A percentile compares a stretch with the other conserved stretches of the same genome.
Conservation (phyloP, 2,888 invertebrate genomes). For the Heterodera filipjevi region DNA sequence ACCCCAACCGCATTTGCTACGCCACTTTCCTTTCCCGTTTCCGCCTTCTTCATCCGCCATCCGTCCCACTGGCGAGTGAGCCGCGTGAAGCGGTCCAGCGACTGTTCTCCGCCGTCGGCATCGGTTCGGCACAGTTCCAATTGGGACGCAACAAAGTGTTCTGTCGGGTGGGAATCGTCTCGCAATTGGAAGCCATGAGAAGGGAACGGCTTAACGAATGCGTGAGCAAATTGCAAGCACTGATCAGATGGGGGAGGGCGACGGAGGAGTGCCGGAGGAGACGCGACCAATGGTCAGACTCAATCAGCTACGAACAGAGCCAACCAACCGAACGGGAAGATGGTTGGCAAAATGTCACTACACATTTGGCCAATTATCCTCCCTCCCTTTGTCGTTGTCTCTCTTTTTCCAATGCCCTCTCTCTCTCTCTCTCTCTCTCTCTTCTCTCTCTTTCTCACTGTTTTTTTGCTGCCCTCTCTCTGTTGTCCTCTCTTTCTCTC, state of each 20-base stretch:
- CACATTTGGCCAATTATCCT: background rate
- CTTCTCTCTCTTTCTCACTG: too few species aligned
- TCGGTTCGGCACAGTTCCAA: constrained; percentile 32
- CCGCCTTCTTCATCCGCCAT: constrained; percentile 42
- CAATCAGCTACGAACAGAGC: too few species aligned
- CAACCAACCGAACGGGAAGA: too few species aligned
- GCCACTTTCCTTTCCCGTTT: constrained; percentile 99
- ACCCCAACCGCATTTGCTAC: constrained; percentile 99
- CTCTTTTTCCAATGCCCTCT: too few species aligned
- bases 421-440: too few species aligned
- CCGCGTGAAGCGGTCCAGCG: constrained; percentile 12
- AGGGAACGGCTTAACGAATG: constrained; percentile 39
- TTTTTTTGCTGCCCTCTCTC: background rate
- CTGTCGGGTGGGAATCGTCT: constrained; percentile 60
- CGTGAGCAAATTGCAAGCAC: constrained; percentile 54
- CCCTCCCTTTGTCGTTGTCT: too few species aligned
- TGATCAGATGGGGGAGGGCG: constrained; percentile 49
- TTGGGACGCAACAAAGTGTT: constrained; percentile 59
- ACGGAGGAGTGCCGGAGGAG: constrained; percentile 36
- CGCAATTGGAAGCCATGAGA: constrained; percentile 49
- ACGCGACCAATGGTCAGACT: constrained; percentile 41
- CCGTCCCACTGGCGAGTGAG: background rate
- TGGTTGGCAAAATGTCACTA: too few species aligned
- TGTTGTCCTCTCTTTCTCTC: too few species aligned
- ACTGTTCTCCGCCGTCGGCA: background rate